phyloP scores from a whole-genome alignment of 2,113 vertebrate species.

The Cryptotis parvus region DNA sequence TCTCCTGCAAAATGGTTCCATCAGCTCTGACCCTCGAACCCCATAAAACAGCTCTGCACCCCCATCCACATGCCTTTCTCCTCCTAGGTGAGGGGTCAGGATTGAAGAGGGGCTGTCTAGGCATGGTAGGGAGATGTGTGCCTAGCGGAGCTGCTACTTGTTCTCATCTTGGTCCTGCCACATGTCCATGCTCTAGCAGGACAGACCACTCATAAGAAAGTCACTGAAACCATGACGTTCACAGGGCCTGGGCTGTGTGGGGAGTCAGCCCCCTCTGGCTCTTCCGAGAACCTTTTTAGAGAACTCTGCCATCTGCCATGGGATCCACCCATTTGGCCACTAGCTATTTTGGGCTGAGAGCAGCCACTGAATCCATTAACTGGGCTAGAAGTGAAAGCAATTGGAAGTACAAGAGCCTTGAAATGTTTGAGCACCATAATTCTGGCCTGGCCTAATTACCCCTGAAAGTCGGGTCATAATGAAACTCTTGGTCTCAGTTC shows the following conservation, averaged over 20 bases:
- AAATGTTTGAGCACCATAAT: constrained; percentile 46
- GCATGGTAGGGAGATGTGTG: no score
- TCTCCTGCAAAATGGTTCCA: background rate
- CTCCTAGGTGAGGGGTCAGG: background rate
- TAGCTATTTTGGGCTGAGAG: constrained; percentile 57
- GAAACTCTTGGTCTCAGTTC: constrained; percentile 16
- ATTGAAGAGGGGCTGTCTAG: background rate
- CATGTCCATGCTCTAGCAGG: no score
- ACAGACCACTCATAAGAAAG: background rate
- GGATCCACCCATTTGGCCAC: background rate
- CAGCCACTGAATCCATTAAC: constrained; percentile 66
- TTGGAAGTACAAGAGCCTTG: constrained; percentile 54
- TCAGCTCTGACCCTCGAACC: background rate
- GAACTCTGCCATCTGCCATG: background rate
- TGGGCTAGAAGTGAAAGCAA: constrained; percentile 44
- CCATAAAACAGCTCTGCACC: rapidly evolving
- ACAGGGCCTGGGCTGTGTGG: background rate
- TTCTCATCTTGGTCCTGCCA: no score
- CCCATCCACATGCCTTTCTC: background rate
- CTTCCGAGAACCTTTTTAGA: background rate
- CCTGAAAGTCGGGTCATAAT: background rate
- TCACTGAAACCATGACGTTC: background rate
- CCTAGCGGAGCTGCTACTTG: no score
- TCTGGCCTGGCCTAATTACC: constrained; percentile 29
- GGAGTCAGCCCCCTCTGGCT: background rate